A percentile compares a stretch with the other conserved stretches of the same genome.
Conservation (phyloP, 2,797 vertebrate genomes). For the Falco biarmicus region DNA sequence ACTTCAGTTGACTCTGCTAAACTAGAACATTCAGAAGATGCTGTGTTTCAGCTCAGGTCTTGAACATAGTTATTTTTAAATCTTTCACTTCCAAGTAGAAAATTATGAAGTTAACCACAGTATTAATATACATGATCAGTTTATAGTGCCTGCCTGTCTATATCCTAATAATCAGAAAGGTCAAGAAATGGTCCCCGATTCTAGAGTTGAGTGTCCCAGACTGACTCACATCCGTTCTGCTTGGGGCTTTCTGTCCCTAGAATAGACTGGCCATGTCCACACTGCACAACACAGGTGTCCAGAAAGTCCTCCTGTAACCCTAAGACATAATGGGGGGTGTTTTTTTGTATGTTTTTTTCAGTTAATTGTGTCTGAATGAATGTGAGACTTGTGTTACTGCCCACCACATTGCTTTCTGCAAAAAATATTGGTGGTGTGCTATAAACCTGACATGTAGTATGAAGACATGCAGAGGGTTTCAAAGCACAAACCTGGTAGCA, state of each 20-base stretch:
- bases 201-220: not conserved
- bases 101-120: not conserved
- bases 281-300: not conserved
- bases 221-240: not conserved
- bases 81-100: not conserved
- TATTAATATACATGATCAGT: not conserved
- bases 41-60: not conserved
- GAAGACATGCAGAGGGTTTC: not conserved
- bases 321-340: too few relatives aligned
- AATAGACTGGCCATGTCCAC: not conserved
- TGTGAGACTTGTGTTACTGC: not conserved
- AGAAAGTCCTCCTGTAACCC: not conserved
- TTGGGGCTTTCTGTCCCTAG: not conserved
- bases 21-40: not conserved
- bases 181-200: not conserved
- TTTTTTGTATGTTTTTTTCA: rapidly evolving
- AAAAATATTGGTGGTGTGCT: not conserved
- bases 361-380: not conserved
- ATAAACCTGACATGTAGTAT: not conserved
- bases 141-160: not conserved
- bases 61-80: not conserved
- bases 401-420: not conserved
- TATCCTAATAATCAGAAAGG: not conserved
- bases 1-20: not conserved
- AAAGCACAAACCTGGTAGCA: rapidly evolving